phyloP scores from a whole-genome alignment of 2,113 vertebrate genomes.

The Varanus salvator region DNA sequence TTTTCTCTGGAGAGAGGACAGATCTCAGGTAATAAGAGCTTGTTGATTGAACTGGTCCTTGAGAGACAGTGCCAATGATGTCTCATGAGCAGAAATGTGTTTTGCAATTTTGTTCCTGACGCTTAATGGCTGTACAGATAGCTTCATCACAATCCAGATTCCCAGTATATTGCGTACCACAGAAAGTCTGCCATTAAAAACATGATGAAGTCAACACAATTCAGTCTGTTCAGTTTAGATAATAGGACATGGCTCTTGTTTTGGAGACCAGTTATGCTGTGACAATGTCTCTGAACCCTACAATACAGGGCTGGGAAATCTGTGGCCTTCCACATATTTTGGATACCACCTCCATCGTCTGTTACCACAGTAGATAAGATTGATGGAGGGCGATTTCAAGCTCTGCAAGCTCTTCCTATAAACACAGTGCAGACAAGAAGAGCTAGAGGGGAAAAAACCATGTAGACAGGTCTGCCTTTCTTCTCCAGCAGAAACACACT shows the following conservation, averaged over 20 bases:
- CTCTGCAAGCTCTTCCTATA: no score
- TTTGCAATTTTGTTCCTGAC: not conserved
- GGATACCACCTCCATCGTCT: no score
- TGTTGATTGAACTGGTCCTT: not conserved
- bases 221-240: not conserved
- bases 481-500: not conserved
- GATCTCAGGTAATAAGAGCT: no score
- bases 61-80: not conserved
- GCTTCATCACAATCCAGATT: no score
- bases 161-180: no score
- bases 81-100: not conserved
- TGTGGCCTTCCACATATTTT: no score
- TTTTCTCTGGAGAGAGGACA: not conserved
- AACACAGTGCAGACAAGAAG: not conserved
- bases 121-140: no score
- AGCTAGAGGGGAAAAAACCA: not conserved
- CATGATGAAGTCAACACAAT: not conserved
- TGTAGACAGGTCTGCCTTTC: not conserved
- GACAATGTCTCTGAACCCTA: not conserved
- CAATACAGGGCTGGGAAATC: no score
- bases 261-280: not conserved
- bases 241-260: not conserved
- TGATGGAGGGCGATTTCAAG: no score
- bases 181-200: no score
- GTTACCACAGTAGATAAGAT: no score